Base-by-base conservation (phyloP, 2,888 invertebrate species). In the Cephus spinipes region DNA sequence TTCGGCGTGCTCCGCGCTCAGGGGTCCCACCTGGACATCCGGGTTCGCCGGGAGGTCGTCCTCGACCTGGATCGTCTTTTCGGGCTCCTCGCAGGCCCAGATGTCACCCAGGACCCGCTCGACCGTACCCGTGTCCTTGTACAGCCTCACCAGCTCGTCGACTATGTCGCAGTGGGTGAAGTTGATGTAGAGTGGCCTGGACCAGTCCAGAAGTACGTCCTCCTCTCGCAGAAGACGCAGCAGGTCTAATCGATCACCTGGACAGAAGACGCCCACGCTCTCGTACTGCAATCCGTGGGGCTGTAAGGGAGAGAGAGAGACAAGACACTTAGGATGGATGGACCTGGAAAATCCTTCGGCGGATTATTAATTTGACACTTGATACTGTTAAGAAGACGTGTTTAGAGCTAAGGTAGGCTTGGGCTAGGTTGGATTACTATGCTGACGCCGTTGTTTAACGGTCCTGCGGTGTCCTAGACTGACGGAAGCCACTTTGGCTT, bases 221-320 rank as follows among this genome's bases (percentile, higher is more conserved):
- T 97, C 97, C 81, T 95, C 94, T 82, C 95, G 94, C 88, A 97
- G 92, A 83, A 96, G 92, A 86, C 95, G 94, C 86, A 97, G 94
- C 84, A 94, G 92, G 85, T 96, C 96, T 85, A 96, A 93, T 83
- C 94, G 94, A 89, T 95, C 95, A 88, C 95, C 94, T 76, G 97
- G 97, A 92, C 96, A 97, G 92, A 97, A 97, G 82, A 96, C 95
- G 84, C 96, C 96, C 91, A 97, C 95, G 91, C 96, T 96, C 92
- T 96, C 97, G 93, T 96, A 96, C 85, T 95, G 93, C 88, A 94
- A 94, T 88, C 95, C 95, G 92, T 96, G 95, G 79, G 96, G 96
- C 96, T 97, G 92, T 74, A 94, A 93, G 73, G 78, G 78, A 32
- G 75, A 78, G 69, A 71, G 71, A 69, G 32, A 32, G 69, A 69